Evolutionary conservation across 2,888 invertebrate genomes (phyloP).

Genomic region (Lysandra coridon): DNA sequence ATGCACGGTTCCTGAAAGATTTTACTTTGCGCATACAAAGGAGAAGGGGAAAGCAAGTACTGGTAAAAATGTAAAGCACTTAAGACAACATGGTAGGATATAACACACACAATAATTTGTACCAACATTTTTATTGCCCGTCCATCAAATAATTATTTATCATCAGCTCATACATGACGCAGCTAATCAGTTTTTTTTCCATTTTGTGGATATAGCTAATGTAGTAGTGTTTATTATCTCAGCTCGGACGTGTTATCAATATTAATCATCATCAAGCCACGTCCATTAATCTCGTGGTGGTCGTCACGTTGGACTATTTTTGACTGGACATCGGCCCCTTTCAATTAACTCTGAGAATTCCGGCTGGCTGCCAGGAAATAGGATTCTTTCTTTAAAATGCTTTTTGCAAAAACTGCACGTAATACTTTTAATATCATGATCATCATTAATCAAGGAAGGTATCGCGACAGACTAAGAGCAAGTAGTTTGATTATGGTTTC

Average conservation of each 20-base stretch:
- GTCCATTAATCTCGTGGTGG: background rate
- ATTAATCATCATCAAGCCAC: slow-evolving; percentile 4
- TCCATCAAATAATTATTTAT: background rate
- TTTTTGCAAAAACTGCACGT: background rate
- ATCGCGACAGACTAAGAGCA: background rate
- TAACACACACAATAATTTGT: background rate
- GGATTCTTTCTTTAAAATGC: slow-evolving; percentile 12
- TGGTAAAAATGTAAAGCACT: too few relatives aligned
- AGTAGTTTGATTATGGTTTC: background rate
- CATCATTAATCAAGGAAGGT: background rate
- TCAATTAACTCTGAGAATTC: slow-evolving; percentile 18
- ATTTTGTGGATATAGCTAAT: slow-evolving; percentile 2
- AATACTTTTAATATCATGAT: background rate
- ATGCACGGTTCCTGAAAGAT: too few relatives aligned
- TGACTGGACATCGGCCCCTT: slow-evolving; percentile 19
- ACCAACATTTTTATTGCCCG: background rate
- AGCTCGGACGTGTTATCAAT: slow-evolving; percentile 12
- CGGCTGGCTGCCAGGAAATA: slow-evolving; percentile 16
- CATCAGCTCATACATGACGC: background rate
- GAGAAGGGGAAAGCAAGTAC: too few relatives aligned
- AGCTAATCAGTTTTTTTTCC: background rate
- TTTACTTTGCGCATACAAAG: too few relatives aligned
- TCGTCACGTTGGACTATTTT: slow-evolving; percentile 11
- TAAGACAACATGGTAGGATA: background rate
- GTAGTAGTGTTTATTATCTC: background rate